phyloP scores from a whole-genome alignment of 2,797 vertebrate species.

The Sebastiscus albofasciatus region DNA sequence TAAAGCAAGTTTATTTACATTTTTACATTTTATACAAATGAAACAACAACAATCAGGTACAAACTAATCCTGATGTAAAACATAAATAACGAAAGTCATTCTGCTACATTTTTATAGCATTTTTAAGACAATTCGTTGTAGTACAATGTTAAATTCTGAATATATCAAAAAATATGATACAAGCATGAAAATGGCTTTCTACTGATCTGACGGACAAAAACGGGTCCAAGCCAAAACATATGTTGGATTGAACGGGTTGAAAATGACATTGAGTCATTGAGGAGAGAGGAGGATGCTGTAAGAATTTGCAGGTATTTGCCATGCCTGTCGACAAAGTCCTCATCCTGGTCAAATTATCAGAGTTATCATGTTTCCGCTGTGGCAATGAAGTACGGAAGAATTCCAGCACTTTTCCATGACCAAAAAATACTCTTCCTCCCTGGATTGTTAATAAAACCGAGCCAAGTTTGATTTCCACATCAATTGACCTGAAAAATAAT shows the following conservation, averaged over 20 bases:
- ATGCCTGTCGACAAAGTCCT: neutral
- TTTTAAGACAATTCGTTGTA: neutral
- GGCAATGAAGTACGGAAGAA: neutral
- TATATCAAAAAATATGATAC: neutral
- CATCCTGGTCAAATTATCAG: neutral
- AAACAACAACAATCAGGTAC: neutral
- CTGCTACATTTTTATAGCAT: neutral
- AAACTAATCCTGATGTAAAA: neutral
- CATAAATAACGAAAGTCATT: neutral
- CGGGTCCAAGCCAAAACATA: neutral
- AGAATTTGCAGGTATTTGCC: neutral
- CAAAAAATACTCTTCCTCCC: neutral
- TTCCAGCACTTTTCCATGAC: neutral
- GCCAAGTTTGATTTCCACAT: neutral
- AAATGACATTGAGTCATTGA: neutral
- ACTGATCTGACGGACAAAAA: neutral
- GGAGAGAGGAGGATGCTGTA: neutral
- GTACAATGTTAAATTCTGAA: neutral
- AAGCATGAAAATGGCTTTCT: neutral
- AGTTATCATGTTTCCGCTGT: neutral
- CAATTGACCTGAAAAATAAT: slow-evolving; percentile 32
- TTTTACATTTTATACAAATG: slow-evolving; percentile 9
- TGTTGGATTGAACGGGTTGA: neutral
- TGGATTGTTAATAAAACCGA: neutral
- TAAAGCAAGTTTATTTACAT: slow-evolving; percentile 28